Evolutionary conservation across 2,888 invertebrate species (phyloP).

Genomic region (Branchellion lobata): DNA sequence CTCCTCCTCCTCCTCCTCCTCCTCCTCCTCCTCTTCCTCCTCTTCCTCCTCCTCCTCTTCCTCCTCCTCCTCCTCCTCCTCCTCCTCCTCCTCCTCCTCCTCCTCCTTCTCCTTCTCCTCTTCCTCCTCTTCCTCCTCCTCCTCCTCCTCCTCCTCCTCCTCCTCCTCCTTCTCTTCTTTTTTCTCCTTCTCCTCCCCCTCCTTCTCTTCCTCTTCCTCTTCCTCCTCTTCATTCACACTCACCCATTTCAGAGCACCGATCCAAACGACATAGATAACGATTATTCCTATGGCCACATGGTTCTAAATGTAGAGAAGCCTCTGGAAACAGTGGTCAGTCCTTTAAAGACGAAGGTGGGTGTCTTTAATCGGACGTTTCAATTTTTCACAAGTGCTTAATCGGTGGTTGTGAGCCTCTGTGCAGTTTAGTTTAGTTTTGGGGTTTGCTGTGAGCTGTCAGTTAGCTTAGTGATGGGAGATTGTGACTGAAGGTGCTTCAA

Average conservation of each 20-base stretch:
- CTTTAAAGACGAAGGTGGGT: not conserved
- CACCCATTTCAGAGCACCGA: too few relatives aligned
- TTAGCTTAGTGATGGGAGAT: too few relatives aligned
- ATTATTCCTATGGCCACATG: not conserved
- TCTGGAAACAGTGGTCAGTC: not conserved
- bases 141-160: not conserved
- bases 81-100: not conserved
- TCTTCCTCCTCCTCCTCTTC: not conserved
- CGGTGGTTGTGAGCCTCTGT: too few relatives aligned
- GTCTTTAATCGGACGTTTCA: too few relatives aligned
- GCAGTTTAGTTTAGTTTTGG: too few relatives aligned
- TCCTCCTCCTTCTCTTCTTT: not conserved
- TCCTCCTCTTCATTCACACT: not conserved
- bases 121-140: not conserved
- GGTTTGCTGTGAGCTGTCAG: too few relatives aligned
- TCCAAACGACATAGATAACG: too few relatives aligned
- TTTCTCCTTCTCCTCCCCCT: not conserved
- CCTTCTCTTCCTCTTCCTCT: not conserved
- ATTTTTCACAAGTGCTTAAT: too few relatives aligned
- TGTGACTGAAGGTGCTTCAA: too few relatives aligned
- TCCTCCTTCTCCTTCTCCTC: not conserved
- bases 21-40: not conserved
- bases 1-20: not conserved
- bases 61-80: not conserved
- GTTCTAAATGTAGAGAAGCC: not conserved